Evolutionary conservation across 2,888 invertebrate species (phyloP), one percentile per base, ranked within the genome.

Genomic region (Euphydryas editha): DNA sequence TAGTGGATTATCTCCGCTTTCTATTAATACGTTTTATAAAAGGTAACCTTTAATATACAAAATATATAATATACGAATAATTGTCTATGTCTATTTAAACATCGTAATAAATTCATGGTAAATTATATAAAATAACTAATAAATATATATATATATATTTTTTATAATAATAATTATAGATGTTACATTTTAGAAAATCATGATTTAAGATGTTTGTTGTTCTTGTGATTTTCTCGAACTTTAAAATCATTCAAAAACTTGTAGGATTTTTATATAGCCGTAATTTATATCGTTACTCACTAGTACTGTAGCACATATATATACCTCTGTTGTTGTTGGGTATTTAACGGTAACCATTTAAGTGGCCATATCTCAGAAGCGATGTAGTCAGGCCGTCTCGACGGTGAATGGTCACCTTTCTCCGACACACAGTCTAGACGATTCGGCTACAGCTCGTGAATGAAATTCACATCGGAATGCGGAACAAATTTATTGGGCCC

Each of bases 351-450:
- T 84, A 84, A 85, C 82, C 79, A 78, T 81, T 84, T 82, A 81
- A 76, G 73, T 76, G 82, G 74, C 74, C 78, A 80, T 76, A 85
- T 85, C 84, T 85, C 74, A 73, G 80, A 83, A 81, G 82, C 80
- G 83, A 80, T 78, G 80, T 74, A 79, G 80, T 81, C 78, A 78
- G 77, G 76, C 80, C 75, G 82, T 76, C 81, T 81, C 85, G 81
- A 80, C 86, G 87, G 90, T 88, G 90, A 91, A 89, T 91, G 91
- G 90, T 88, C 88, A 92, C 92, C 92, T 92, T 92, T 92, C 92
- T 90, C 92, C 92, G 91, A 87, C 91, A 85, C 85, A 87, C 86
- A 83, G 92, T 92, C 91, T 92, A 88, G 91, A 88, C 90, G 81
- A 83, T 82, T 87, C 85, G 81, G 85, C 81, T 83, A 80, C 86